A percentile compares a stretch with the other conserved stretches of the same genome.
Conservation (phyloP, 2,113 vertebrate species). For the Serinus canaria region DNA sequence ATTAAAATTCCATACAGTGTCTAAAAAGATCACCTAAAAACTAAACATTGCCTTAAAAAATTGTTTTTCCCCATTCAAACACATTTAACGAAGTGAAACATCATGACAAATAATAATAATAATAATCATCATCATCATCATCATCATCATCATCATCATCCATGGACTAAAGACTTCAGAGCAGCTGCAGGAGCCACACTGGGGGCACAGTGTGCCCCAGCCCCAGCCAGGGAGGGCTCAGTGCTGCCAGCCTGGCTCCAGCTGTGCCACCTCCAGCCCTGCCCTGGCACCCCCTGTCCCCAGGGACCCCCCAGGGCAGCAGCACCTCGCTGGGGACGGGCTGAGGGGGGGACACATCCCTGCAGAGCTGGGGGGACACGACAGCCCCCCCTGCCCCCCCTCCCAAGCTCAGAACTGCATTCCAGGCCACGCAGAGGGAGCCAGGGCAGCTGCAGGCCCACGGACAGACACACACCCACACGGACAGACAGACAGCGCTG, state of each 20-base stretch:
- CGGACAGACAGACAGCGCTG: background rate
- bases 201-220: background rate
- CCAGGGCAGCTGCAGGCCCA: background rate
- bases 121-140: background rate
- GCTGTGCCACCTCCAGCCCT: background rate
- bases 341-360: background rate
- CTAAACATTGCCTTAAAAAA: slow-evolving; percentile 54
- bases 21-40: slow-evolving; percentile 61
- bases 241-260: background rate
- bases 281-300: background rate
- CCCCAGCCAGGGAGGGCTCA: background rate
- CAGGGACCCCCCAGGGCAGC: background rate
- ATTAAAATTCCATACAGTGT: slow-evolving; percentile 55
- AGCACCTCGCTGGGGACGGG: background rate
- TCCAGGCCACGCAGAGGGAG: background rate
- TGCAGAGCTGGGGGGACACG: background rate
- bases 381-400: background rate
- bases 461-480: background rate
- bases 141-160: background rate
- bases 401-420: slow-evolving; percentile 20
- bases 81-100: slow-evolving; percentile 59
- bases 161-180: slow-evolving; percentile 47
- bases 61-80: background rate
- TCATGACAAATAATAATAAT: slow-evolving; percentile 21
- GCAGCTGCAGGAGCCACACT: background rate